Conservation (phyloP, 1,140 invertebrate species). For the Apis cerana region DNA sequence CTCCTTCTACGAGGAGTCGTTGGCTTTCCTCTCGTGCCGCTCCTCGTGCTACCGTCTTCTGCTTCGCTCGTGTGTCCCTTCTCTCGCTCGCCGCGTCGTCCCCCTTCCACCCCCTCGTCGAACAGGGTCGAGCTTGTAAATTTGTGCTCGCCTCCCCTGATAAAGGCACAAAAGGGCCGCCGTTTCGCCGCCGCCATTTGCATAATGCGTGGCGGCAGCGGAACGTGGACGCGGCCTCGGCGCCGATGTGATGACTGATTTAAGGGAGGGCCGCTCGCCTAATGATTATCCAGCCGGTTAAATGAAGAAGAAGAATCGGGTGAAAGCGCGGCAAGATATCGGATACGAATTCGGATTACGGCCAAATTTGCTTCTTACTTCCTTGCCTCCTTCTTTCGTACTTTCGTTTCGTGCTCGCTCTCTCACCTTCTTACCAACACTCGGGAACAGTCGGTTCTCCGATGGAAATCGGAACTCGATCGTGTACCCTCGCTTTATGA, state of each 20-base stretch:
- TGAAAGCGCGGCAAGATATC: conserved; percentile 11
- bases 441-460: too few species aligned
- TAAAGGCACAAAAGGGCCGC: conserved; percentile 71
- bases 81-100: not conserved
- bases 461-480: too few species aligned
- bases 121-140: conserved; percentile 72
- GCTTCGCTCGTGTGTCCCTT: conserved; percentile 3
- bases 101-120: conserved; percentile 16
- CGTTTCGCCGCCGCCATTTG: conserved; percentile 56
- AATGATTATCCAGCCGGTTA: conserved; percentile 23
- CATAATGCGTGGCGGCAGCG: conserved; percentile 56
- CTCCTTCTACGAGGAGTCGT: conserved; percentile 9
- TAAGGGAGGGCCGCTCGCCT: conserved; percentile 40
- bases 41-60: conserved; percentile 51
- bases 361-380: too few species aligned
- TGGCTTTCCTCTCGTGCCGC: conserved; percentile 9
- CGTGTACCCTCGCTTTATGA: too few species aligned
- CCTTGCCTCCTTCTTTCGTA: too few species aligned
- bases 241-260: conserved; percentile 63
- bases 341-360: not conserved
- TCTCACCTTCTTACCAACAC: too few species aligned
- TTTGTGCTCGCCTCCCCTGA: conserved; percentile 72
- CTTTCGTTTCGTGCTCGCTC: too few species aligned
- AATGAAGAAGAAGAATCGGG: conserved; percentile 26
- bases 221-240: conserved; percentile 23